phyloP scores from a whole-genome alignment of 2,888 invertebrate genomes.

The Actias luna region DNA sequence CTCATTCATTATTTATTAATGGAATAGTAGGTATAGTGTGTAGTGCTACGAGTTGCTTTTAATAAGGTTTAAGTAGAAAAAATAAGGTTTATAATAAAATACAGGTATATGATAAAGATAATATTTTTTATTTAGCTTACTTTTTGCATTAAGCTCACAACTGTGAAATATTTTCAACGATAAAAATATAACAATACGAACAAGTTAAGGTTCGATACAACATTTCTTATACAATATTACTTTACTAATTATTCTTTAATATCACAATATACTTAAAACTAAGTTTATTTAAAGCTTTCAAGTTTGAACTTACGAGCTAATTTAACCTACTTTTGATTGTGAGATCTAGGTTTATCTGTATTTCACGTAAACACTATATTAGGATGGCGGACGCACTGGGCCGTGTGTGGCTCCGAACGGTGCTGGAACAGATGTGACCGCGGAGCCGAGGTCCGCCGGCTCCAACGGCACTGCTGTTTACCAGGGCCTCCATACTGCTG shows the following conservation, averaged over 20 bases:
- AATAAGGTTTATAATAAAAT: constrained; percentile 56
- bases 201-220: constrained; percentile 69
- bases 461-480: constrained; percentile 47
- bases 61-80: neutral
- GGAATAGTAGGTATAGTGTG: neutral
- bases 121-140: constrained; percentile 72
- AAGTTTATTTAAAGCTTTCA: constrained; percentile 78
- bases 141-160: constrained; percentile 66
- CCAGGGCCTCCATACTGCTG: constrained; percentile 75
- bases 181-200: constrained; percentile 77
- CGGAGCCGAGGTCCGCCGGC: constrained; percentile 74
- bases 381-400: constrained; percentile 66
- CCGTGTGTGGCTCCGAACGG: constrained; percentile 72
- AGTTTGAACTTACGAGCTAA: constrained; percentile 74
- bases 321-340: constrained; percentile 57
- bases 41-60: neutral
- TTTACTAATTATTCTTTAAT: constrained; percentile 77
- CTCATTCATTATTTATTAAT: neutral
- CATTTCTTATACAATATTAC: constrained; percentile 75
- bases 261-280: constrained; percentile 79
- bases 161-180: constrained; percentile 77
- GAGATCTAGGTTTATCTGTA: constrained; percentile 70
- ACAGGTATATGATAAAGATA: constrained; percentile 65
- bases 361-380: constrained; percentile 68
- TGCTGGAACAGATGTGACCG: constrained; percentile 82